A percentile compares a stretch with the other conserved stretches of the same genome.
These are phyloP conservation scores for Notolabrus celidotus DNA, from an alignment of 2,797 vertebrate genomes.

Conservation along the genomic window DNA sequence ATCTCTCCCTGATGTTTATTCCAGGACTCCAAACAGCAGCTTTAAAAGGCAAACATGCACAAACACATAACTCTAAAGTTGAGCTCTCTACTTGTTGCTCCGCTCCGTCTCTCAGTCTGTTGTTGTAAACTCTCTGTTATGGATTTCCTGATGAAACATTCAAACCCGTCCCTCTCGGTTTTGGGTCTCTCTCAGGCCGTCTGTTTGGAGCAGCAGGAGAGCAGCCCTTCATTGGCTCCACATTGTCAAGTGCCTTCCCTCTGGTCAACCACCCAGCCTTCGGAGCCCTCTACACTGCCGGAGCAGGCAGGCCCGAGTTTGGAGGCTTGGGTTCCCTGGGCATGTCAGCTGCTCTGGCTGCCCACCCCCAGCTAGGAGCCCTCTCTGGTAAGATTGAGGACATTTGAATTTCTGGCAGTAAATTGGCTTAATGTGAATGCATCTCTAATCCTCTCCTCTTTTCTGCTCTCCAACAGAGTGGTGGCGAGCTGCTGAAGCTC, in stretches of 20 bases:
- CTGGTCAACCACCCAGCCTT: constrained; percentile 94
- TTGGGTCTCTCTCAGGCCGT: constrained; percentile 85
- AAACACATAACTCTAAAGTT: too few species aligned
- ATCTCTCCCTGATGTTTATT: too few species aligned
- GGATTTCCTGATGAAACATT: constrained; percentile 27
- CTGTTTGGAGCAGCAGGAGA: constrained; percentile 92
- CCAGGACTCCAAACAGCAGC: too few species aligned
- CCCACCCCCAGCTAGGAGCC: constrained; percentile 92
- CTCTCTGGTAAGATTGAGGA: constrained; percentile 87
- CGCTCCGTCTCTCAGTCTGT: constrained; percentile 1
- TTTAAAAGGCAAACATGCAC: too few species aligned
- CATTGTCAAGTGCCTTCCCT: constrained; percentile 96
- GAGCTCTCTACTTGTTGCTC: constrained; percentile 39
- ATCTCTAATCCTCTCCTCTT: constrained; percentile 45
- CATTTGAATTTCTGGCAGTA: constrained; percentile 28
- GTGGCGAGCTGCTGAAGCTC: constrained; percentile 94
- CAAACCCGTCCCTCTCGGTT: constrained; percentile 33
- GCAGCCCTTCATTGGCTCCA: constrained; percentile 93
- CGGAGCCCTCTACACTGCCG: constrained; percentile 91
- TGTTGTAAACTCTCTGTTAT: constrained; percentile 5
- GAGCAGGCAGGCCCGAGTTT: constrained; percentile 93
- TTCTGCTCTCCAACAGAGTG: constrained; percentile 87
- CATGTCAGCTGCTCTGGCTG: constrained; percentile 91
- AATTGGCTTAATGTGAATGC: constrained; percentile 14
- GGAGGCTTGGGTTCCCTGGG: constrained; percentile 92